Evolutionary conservation across 2,888 invertebrate genomes (phyloP), one percentile per base, ranked within the genome.

Genomic region (Catotricha subobsoleta): DNA sequence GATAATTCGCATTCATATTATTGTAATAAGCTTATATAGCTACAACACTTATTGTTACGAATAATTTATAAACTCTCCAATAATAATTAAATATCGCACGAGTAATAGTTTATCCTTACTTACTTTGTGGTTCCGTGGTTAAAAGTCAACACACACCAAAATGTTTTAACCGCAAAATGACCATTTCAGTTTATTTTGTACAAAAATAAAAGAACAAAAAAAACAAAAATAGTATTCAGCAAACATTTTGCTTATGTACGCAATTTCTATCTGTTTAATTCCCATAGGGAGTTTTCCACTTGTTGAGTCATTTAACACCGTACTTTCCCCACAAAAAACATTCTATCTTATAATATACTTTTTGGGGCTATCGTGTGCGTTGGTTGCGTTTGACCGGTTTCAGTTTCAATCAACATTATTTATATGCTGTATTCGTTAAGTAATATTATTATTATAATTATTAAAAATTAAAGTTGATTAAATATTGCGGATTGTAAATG

Each of bases 241-340:
- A 30, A 30, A 30, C 15, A 33, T 33, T 33, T 7, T 33, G 16
- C 16, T 7, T 8, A 9, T 33, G 9, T 16, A 33, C n/a, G n/a
- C n/a, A n/a, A n/a, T n/a, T 33, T 33, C 18, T 18, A 33, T 16
- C 13, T 33, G 33, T n/a, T 33, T 33, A 18, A 33, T 33, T 33
- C 33, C 33, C 33, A 33, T 33, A 15, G 33, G 33, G 33, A 33
- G 18, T 33, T 33, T 33, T 33, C 33, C 33, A 33, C 33, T 33
- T 33, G 33, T 33, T 33, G 33, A 33, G 16, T 33, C 33, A 33
- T 33, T 33, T 33, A 33, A 16, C 33, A 33, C 33, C 33, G 10
- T 18, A 16, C 16, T 33, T 9, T 5, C 15, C 16, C 9, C 33
- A 13, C 15, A 30, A 5, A 30, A 16, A 33, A 25, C n/a, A n/a